These are phyloP conservation scores for Cephus nigrinus DNA, from an alignment of 2,888 invertebrate genomes.

Conservation along the genomic window DNA sequence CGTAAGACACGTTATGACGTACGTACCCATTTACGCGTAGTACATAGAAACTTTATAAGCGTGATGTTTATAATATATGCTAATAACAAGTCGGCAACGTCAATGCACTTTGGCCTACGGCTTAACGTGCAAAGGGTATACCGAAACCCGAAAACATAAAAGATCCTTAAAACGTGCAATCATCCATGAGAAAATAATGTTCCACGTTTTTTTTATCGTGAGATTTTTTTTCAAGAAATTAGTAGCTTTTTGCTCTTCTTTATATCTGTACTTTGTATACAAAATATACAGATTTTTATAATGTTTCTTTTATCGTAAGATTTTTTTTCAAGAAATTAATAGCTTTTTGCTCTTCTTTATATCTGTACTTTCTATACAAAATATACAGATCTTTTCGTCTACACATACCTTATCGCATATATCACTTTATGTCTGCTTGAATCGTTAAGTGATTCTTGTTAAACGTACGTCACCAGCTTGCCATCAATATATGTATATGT, in stretches of 20 bases:
- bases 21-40: not conserved
- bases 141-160: not conserved
- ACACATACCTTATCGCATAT: not conserved
- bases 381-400: too few species aligned
- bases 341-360: too few species aligned
- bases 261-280: too few species aligned
- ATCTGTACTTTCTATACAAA: too few species aligned
- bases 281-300: not conserved
- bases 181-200: not conserved
- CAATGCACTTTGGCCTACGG: not conserved
- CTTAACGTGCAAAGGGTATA: not conserved
- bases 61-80: not conserved
- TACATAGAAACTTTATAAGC: not conserved
- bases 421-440: not conserved
- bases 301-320: not conserved
- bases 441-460: not conserved
- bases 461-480: not conserved
- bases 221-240: too few species aligned
- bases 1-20: not conserved
- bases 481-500: not conserved
- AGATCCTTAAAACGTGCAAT: not conserved
- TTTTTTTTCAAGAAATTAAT: too few species aligned
- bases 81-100: not conserved
- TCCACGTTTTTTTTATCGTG: not conserved
- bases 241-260: too few species aligned